Base-by-base conservation (phyloP, 1,140 invertebrate species). In the Yoshiicerus persimilis region DNA sequence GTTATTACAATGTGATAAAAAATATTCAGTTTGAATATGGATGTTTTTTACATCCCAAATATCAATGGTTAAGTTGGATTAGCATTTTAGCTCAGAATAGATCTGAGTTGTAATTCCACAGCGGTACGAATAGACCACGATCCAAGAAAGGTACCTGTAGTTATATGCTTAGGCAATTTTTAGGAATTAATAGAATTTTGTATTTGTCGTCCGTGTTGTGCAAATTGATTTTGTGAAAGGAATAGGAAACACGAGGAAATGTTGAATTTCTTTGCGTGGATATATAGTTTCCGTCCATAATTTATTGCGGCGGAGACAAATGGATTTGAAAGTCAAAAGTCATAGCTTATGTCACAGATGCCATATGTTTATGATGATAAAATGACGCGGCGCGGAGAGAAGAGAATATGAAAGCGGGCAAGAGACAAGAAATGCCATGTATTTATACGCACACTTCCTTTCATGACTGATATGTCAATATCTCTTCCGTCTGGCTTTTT, bases 361-460 rank as follows among this genome's bases (percentile, higher is more conserved):
- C 83, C 83, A 84, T 84, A 84, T 84, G 83, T 84, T 84, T 25
- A 84, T 84, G 83, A 84, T 84, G 83, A 84, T 84, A 84, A 62
- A 84, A 84, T 84, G 83, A 84, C 83, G 83, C 83, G 41, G 38
- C 39, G 41, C 56, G 83, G 32, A 36, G 30, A 80, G 75, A 80
- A 80, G 32, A 34, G 75, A 80, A 80, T 80, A 80, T 30, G 36
- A 80, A 80, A 80, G 38, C 30, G n/a, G 32, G 75, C 20, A n/a
- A 36, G 75, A 36, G 34, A 23, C 32, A 36, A 36, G 34, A n/a
- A 38, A 70, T 70, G 64, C 47, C 47, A 56, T 56, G 47, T 56
- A 56, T 56, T 56, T 56, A 56, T 56, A 56, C 47, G 47, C 47
- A 56, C 47, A 70, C 66, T 70, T 70, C 66, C 66, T 70, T 70